phyloP scores from a whole-genome alignment of 2,113 vertebrate genomes.

The Ciconia maguari region DNA sequence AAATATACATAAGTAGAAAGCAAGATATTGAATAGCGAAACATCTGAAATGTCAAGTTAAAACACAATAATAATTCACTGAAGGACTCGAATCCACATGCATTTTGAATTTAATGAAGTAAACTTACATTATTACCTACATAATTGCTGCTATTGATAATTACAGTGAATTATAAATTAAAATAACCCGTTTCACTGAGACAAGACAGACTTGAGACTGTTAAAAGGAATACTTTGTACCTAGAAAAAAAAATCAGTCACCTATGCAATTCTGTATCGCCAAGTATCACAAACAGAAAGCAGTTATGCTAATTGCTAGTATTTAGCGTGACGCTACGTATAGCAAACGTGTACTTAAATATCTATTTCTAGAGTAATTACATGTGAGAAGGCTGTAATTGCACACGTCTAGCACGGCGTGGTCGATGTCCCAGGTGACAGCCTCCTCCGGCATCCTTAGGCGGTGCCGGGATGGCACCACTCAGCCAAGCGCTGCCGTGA shows the following conservation, averaged over 20 bases:
- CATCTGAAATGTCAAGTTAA: neutral
- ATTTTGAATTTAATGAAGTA: constrained; percentile 22
- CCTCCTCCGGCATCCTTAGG: neutral
- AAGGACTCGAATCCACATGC: neutral
- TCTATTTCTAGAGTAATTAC: constrained; percentile 38
- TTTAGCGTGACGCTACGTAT: neutral
- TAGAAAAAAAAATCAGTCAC: neutral
- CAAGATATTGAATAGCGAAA: neutral
- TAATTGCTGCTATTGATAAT: neutral
- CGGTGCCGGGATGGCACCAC: fast-evolving
- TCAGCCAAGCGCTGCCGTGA: fast-evolving
- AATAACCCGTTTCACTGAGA: neutral
- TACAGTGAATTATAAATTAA: neutral
- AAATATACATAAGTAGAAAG: neutral
- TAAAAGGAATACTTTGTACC: neutral
- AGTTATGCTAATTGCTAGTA: neutral
- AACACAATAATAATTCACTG: neutral
- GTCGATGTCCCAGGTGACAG: neutral
- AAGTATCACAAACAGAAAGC: neutral
- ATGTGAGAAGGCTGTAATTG: neutral
- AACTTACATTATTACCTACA: neutral
- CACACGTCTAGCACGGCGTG: neutral
- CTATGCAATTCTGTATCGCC: neutral
- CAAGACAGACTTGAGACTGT: neutral
- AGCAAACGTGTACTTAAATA: constrained; percentile 27